Base-by-base conservation (phyloP, 2,797 vertebrate species). In the Labeo calbasu region DNA sequence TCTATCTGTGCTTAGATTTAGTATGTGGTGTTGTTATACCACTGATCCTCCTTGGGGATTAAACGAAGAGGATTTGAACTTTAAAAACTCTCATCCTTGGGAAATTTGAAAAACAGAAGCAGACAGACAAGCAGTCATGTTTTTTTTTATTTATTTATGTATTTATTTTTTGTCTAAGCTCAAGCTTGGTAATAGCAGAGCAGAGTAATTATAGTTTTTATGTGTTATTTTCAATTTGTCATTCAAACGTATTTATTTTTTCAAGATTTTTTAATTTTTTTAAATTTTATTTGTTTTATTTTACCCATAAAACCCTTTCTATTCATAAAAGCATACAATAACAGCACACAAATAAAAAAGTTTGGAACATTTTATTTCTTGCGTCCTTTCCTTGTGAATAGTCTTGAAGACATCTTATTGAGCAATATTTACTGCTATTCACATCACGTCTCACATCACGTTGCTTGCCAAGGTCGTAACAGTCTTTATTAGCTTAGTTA, bases 31-130 rank as follows among this genome's bases (percentile, higher is more conserved):
- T 15, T 79, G 25, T 63, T 40, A n/a, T 65, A 63, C 23, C 23
- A 3, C 48, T 51, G 50, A 53, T 43, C 28, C 8, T 75, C 79
- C 17, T 48, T 65, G 23, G 59, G 28, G 61, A 66, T 76, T 65
- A 76, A 23, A 36, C 19, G 65, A 85, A 77, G 63, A 57, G 59
- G 65, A 77, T 81, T 75, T 85, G 32, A 82, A 71, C 80, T 76
- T 76, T 55, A 43, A 43, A 82, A 73, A 50, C 69, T 40, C 68
- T 72, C 28, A 65, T 66, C 28, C 8, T 28, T 76, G 48, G 61
- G 6, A 83, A 82, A 66, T 76, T 4, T 55, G 14, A 36, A 75
- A 75, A 75, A 75, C 59, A 19, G 51, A 32, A 28, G 55, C 2
- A 50, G 13, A 32, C 5, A 63, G 51, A 61, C 23, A 48, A 11